phyloP scores from a whole-genome alignment of 2,888 invertebrate genomes.

The Eristalis arbustorum region DNA sequence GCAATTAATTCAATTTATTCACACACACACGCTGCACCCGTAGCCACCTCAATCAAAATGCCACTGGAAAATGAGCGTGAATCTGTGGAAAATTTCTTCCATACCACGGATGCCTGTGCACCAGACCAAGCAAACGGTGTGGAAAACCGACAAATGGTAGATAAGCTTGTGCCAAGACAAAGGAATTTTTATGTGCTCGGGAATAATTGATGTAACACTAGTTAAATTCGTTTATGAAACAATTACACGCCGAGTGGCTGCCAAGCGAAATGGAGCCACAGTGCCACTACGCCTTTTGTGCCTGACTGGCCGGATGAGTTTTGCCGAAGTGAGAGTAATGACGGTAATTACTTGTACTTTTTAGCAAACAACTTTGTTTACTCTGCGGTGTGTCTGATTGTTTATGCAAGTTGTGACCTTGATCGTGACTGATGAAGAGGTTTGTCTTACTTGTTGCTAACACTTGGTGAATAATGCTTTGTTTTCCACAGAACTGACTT shows the following conservation, averaged over 20 bases:
- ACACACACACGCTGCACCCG: constrained; percentile 36
- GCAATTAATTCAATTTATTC: constrained; percentile 68
- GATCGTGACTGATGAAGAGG: constrained; percentile 22
- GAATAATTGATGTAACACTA: constrained; percentile 59
- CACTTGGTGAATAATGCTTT: neutral
- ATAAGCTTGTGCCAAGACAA: constrained; percentile 27
- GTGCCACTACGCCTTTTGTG: neutral
- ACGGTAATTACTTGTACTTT: constrained; percentile 41
- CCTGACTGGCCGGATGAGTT: constrained; percentile 12
- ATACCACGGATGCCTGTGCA: constrained; percentile 23
- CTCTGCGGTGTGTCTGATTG: constrained; percentile 3
- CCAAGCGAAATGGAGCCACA: constrained; percentile 21
- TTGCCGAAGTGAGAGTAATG: constrained; percentile 53
- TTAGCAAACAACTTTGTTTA: constrained; percentile 37
- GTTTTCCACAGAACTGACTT: neutral
- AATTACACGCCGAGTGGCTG: constrained; percentile 57
- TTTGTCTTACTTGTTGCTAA: neutral
- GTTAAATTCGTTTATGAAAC: constrained; percentile 52
- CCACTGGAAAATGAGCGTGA: constrained; percentile 36
- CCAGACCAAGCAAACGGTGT: neutral
- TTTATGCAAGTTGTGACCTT: constrained; percentile 45
- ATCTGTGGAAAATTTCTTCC: constrained; percentile 50
- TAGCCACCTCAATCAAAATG: constrained; percentile 64
- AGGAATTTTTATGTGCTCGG: constrained; percentile 28
- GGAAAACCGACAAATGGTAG: constrained; percentile 29